Conservation (phyloP, 2,888 invertebrate genomes). For the Andrena bicolor region DNA sequence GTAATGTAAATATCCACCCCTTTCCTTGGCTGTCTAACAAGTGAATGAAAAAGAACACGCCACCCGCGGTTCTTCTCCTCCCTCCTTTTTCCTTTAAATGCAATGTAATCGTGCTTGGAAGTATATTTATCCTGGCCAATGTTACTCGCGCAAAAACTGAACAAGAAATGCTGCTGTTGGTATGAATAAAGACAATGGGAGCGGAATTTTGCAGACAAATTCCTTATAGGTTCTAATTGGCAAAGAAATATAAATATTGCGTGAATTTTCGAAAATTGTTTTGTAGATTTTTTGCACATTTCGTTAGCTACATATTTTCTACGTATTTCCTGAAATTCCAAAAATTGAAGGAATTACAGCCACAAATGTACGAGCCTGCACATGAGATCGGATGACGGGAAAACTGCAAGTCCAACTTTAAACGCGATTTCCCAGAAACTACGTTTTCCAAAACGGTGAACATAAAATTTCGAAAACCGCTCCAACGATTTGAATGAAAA, state of each 20-base stretch:
- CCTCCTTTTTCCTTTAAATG: neutral
- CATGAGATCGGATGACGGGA: no score
- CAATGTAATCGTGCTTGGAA: neutral
- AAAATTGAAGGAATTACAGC: no score
- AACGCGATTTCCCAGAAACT: no score
- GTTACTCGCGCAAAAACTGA: neutral
- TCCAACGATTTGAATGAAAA: no score
- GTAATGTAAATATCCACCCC: slow-evolving; percentile 39
- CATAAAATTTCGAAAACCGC: no score
- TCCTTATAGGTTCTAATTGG: neutral
- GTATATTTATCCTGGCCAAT: neutral
- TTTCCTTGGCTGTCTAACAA: neutral
- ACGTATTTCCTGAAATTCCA: no score
- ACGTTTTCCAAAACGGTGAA: no score
- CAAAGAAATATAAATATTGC: neutral
- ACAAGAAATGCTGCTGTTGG: neutral
- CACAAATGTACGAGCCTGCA: no score
- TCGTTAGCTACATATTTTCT: no score
- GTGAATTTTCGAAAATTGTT: no score
- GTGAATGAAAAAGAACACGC: slow-evolving; percentile 33
- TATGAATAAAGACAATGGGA: neutral
- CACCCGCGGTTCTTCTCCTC: neutral
- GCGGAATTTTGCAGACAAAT: neutral
- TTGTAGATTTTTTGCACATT: no score
- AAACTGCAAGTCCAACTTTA: no score